Evolutionary conservation across 2,888 invertebrate genomes (phyloP), one percentile per base, ranked within the genome.

Genomic region (Meliscaeva auricollis): DNA sequence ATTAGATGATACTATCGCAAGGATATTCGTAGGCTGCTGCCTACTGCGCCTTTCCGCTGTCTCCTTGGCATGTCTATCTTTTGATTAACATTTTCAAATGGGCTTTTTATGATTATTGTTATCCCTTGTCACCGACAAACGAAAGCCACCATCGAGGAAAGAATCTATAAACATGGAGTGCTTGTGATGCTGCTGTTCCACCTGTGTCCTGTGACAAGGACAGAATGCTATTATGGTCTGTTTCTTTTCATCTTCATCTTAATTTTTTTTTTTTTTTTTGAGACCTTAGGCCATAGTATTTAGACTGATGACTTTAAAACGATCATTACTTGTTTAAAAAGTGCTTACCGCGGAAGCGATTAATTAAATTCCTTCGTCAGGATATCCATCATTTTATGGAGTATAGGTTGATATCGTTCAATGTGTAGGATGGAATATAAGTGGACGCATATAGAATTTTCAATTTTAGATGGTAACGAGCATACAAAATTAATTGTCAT

Each of bases 21-120:
- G 46, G 84, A 85, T 81, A 81, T 81, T 81, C 85, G 44, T 81
- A 85, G 81, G 81, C 72, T 38, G 70, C 62, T 41, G 76, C 81
- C 35, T 81, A 85, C 76, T 76, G 68, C 22, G 70, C 68, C 48
- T 64, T 69, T 48, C 64, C 35, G 64, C 69, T 64, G 70, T 70
- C 50, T 76, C 66, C 44, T 26, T 62, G 73, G 70, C 56, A 35
- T 81, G 81, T 73, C 81, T 85, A 85, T 85, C 85, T 85, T 81
- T 85, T 85, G 85, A 85, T 85, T 85, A 85, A 85, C 81, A 85
- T 85, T 85, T 85, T 81, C 85, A 85, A 85, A 81, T 85, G 81
- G 85, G 76, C 68, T 85, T 85, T 85, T 85, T 85, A 85, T 85
- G 85, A 85, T 85, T 85, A 85, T 85, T 81, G 76, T 76, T 76